Evolutionary conservation across 2,888 invertebrate genomes (phyloP), one percentile per base, ranked within the genome.

Genomic region (Dryocosmus kuriphilus): DNA sequence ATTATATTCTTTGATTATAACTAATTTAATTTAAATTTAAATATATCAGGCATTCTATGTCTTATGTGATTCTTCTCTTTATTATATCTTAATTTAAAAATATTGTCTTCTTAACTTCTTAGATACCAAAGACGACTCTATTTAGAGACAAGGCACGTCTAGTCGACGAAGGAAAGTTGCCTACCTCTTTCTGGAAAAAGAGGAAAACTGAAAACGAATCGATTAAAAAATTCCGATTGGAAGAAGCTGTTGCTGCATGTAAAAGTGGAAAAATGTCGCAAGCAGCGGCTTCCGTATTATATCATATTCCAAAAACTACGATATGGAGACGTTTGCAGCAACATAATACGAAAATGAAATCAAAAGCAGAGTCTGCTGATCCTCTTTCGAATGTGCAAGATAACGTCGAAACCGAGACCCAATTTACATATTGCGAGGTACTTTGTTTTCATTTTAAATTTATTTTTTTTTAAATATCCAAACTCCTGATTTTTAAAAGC

Each of bases 121-220:
- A 92, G 92, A 92, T 92, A 83, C 92, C 92, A 76, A 92, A 91
- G 83, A 91, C 92, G 6, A 92, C 92, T 19, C 82, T 92, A 22
- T 92, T 92, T 79, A 85, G 92, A 74, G 92, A 92, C 55, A 92
- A 92, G 84, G 86, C 87, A 22, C 88, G 88, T 67, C 83, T 92
- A 22, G 91, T 92, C 5, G 89, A 90, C 57, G 87, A 90, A 79
- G 92, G 92, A 8, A 91, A 90, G 81, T 84, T 92, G 35, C 92
- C 92, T 0, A 75, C 86, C 61, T 88, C 90, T 1, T 90, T 88
- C 83, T 88, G 90, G 86, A 90, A 90, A 71, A 90, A 89, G 74
- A 88, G 92, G 65, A 89, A 89, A 61, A 86, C 88, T 1, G 90
- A 90, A 35, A 87, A 88, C 41, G 91, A 92, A 76, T 86, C 86